Percentiles rank a stretch among this genome's conserved stretches.
Conservation (phyloP, 2,113 vertebrate genomes). For the Arvicanthis niloticus region DNA sequence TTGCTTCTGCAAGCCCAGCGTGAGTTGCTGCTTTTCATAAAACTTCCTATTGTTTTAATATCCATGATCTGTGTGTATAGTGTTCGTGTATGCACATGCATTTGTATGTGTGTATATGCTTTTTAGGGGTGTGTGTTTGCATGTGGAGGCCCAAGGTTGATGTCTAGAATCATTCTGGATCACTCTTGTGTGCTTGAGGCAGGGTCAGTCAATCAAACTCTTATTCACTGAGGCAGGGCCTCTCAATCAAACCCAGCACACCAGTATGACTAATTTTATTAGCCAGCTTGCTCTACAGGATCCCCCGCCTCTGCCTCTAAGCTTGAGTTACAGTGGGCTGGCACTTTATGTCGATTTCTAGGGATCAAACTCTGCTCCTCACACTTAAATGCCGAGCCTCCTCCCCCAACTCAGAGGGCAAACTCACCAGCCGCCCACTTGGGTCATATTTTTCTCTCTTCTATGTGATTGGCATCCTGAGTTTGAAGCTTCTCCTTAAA, state of each 20-base stretch:
- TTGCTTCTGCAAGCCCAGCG: not conserved
- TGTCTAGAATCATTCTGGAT: not conserved
- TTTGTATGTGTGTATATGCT: not conserved
- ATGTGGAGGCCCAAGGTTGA: not conserved
- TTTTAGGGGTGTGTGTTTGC: too few relatives aligned
- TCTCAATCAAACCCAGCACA: not conserved
- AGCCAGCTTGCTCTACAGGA: not conserved
- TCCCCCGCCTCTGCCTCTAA: not conserved
- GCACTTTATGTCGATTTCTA: too few relatives aligned
- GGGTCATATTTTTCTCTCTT: not conserved
- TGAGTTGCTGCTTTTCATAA: not conserved
- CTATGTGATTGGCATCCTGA: not conserved
- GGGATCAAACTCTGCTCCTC: not conserved
- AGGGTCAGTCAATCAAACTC: not conserved
- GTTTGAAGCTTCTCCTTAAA: not conserved
- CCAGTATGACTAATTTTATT: not conserved
- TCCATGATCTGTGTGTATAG: not conserved
- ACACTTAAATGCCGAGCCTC: not conserved
- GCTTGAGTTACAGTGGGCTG: not conserved
- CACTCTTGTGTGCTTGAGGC: not conserved
- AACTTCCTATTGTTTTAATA: not conserved
- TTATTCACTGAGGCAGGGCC: not conserved
- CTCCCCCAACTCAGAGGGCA: not conserved
- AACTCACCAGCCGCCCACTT: rapidly evolving
- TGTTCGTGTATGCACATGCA: not conserved